Evolutionary conservation across 2,797 vertebrate genomes (phyloP).

Genomic region (Onychomys leucogaster): DNA sequence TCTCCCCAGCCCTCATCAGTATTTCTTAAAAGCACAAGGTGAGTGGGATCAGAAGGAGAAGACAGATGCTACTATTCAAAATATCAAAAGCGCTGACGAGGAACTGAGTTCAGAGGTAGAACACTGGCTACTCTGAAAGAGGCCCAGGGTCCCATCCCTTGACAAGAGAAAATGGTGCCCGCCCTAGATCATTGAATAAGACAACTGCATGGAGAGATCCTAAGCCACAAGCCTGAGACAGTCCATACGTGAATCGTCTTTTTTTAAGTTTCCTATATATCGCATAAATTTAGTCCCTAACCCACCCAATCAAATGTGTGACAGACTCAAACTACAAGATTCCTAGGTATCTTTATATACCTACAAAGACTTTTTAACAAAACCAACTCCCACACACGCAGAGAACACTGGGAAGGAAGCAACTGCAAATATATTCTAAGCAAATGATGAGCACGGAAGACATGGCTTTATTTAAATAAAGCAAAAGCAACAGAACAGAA

Average conservation of each 20-base stretch:
- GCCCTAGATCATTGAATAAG: neutral
- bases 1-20: neutral
- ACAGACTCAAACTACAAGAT: neutral
- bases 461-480: constrained; percentile 20
- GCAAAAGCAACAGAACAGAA: neutral
- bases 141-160: too few relatives aligned
- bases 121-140: neutral
- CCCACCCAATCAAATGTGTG: neutral
- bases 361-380: constrained; percentile 53
- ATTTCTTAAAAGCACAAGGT: neutral
- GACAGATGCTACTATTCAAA: neutral
- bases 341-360: constrained; percentile 39
- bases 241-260: neutral
- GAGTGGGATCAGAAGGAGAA: neutral
- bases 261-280: neutral
- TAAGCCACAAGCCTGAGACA: neutral
- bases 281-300: constrained; percentile 22
- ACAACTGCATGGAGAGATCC: neutral
- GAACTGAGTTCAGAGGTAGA: neutral
- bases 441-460: constrained; percentile 1
- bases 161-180: neutral
- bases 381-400: constrained; percentile 34
- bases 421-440: constrained; percentile 39
- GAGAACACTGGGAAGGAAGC: constrained; percentile 4
- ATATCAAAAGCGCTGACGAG: neutral